Evolutionary conservation across 1,140 invertebrate species (phyloP).

Genomic region (Trachymyrmex septentrionalis): DNA sequence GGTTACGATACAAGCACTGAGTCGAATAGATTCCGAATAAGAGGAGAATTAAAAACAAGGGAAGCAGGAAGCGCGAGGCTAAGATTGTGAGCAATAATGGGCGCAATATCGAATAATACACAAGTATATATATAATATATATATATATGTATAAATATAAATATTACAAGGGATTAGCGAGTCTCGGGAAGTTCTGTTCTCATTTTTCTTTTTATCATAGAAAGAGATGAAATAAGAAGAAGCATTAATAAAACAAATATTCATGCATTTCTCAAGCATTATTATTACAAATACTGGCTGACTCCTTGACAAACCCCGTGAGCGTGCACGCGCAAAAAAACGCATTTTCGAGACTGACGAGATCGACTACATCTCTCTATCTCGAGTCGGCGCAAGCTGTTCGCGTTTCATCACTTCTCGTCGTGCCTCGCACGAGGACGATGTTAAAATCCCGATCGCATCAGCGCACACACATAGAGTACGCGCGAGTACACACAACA

Average conservation of each 20-base stretch:
- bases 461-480: slow-evolving; percentile 49
- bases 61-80: slow-evolving; percentile 84
- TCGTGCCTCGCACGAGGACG: slow-evolving; percentile 53
- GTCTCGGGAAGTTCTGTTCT: slow-evolving; percentile 73
- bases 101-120: slow-evolving; percentile 82
- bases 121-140: slow-evolving; percentile 78
- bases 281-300: slow-evolving; percentile 94
- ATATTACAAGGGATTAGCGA: slow-evolving; percentile 82
- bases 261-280: slow-evolving; percentile 95
- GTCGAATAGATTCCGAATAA: slow-evolving; percentile 73
- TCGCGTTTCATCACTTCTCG: slow-evolving; percentile 57
- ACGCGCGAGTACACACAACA: slow-evolving; percentile 55
- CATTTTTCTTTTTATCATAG: slow-evolving; percentile 72
- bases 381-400: slow-evolving; percentile 64
- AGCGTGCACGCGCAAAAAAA: slow-evolving; percentile 86
- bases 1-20: slow-evolving; percentile 77
- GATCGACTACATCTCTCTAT: slow-evolving; percentile 65
- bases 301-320: slow-evolving; percentile 86
- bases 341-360: slow-evolving; percentile 84
- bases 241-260: slow-evolving; percentile 95
- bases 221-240: slow-evolving; percentile 89
- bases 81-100: slow-evolving; percentile 82
- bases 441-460: slow-evolving; percentile 43
- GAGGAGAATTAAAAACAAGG: slow-evolving; percentile 75
- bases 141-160: slow-evolving; percentile 74